These are phyloP conservation scores for Psittacara wagleri DNA, from an alignment of 2,113 vertebrate species.

Conservation along the genomic window DNA sequence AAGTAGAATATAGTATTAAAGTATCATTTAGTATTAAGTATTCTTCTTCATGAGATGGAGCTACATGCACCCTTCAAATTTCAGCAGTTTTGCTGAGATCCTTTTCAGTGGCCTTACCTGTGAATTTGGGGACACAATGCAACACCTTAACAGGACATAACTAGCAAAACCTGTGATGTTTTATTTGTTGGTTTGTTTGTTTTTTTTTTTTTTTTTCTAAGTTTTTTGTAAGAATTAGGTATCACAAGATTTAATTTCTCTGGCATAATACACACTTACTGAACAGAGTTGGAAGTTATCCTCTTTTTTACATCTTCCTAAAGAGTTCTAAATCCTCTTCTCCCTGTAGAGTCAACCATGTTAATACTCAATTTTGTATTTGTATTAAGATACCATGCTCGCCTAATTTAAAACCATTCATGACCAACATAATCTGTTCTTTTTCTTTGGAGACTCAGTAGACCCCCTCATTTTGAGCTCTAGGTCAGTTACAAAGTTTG, in stretches of 20 bases:
- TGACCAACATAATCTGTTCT: neutral
- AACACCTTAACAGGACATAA: neutral
- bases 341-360: neutral
- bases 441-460: fast-evolving
- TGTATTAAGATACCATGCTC: too few species aligned
- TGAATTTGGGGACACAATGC: neutral
- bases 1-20: neutral
- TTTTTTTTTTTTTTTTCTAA: neutral
- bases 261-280: neutral
- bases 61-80: neutral
- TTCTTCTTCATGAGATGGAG: neutral
- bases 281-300: neutral
- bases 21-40: neutral
- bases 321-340: neutral
- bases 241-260: neutral
- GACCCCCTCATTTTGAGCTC: neutral
- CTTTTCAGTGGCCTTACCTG: neutral
- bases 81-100: neutral
- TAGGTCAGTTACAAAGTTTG: neutral
- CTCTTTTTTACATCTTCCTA: fast-evolving
- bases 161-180: neutral
- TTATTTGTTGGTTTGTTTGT: neutral
- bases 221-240: neutral
- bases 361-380: neutral
- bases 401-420: neutral